Conservation (phyloP, 2,113 vertebrate species). For the Pseudopodoces humilis region DNA sequence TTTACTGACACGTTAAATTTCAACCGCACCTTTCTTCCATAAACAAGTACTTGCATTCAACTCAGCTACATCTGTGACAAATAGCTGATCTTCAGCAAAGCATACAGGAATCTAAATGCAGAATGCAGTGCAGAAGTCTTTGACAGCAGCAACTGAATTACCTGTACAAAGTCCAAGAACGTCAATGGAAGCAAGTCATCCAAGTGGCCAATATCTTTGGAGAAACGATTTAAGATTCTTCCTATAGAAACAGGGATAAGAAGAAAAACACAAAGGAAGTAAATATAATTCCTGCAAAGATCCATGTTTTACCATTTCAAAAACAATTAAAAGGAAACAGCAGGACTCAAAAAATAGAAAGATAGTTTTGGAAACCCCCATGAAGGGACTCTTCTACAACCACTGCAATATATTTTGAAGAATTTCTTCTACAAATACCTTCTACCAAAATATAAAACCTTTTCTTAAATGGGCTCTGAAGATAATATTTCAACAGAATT, state of each 20-base stretch:
- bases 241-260: constrained; percentile 72
- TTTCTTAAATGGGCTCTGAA: neutral
- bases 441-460: neutral
- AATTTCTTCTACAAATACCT: neutral
- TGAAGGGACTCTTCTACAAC: neutral
- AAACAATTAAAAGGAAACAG: constrained; percentile 11
- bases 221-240: constrained; percentile 93
- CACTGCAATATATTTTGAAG: neutral
- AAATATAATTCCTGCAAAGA: constrained; percentile 10
- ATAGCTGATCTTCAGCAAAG: constrained; percentile 75
- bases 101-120: constrained; percentile 39
- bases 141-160: constrained; percentile 72
- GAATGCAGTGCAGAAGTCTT: neutral
- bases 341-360: constrained; percentile 10
- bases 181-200: constrained; percentile 90
- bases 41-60: constrained; percentile 82
- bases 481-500: neutral
- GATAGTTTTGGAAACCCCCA: neutral
- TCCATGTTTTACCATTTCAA: constrained; percentile 2
- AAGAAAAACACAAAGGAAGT: constrained; percentile 16
- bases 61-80: constrained; percentile 78
- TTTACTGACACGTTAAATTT: constrained; percentile 69
- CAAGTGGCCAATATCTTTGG: constrained; percentile 93
- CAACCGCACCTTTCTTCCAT: constrained; percentile 80
- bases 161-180: constrained; percentile 91